Percentiles rank a stretch among this genome's conserved stretches.
Conservation (phyloP, 1,140 invertebrate genomes). For the Drosophila kikkawai region DNA sequence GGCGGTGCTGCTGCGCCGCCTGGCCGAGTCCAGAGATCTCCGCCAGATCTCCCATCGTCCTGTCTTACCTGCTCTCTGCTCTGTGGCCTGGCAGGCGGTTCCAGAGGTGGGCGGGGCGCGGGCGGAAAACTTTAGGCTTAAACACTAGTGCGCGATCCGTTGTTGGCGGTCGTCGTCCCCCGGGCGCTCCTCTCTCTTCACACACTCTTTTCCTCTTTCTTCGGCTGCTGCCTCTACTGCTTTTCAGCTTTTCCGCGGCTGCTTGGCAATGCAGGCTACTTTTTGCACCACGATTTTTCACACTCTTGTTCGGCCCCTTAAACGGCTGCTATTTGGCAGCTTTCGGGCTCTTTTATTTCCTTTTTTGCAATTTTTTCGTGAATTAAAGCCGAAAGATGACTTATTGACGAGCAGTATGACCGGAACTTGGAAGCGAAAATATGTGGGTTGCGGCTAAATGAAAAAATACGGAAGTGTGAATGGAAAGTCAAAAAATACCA, state of each 20-base stretch:
- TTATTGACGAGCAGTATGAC: slow-evolving; percentile 67
- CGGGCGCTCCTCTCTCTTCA: slow-evolving; percentile 16
- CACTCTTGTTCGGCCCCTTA: slow-evolving; percentile 9
- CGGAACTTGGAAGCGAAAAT: slow-evolving; percentile 13
- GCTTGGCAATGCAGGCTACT: slow-evolving; percentile 3
- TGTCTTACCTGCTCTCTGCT: slow-evolving; percentile 58
- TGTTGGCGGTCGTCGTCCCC: slow-evolving; percentile 35
- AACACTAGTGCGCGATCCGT: slow-evolving; percentile 60
- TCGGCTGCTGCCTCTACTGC: slow-evolving; percentile 20
- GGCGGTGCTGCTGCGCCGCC: slow-evolving; percentile 24
- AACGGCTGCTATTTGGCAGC: slow-evolving; percentile 35
- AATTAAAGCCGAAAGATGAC: slow-evolving; percentile 81
- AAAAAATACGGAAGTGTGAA: not conserved
- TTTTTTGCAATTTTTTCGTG: slow-evolving; percentile 67
- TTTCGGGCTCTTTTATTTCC: slow-evolving; percentile 16
- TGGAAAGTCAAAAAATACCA: not conserved
- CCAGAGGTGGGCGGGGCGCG: slow-evolving; percentile 26
- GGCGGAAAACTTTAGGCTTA: slow-evolving; percentile 66
- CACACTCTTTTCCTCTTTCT: slow-evolving; percentile 41
- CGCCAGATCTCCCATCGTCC: slow-evolving; percentile 5
- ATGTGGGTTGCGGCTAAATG: not conserved
- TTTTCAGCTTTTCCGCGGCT: slow-evolving; percentile 20
- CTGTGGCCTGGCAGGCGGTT: slow-evolving; percentile 28
- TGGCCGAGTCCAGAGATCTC: slow-evolving; percentile 23
- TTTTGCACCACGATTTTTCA: slow-evolving; percentile 1